A percentile compares a stretch with the other conserved stretches of the same genome.
Conservation (phyloP, 2,113 vertebrate genomes). For the Clarias batrachus region DNA sequence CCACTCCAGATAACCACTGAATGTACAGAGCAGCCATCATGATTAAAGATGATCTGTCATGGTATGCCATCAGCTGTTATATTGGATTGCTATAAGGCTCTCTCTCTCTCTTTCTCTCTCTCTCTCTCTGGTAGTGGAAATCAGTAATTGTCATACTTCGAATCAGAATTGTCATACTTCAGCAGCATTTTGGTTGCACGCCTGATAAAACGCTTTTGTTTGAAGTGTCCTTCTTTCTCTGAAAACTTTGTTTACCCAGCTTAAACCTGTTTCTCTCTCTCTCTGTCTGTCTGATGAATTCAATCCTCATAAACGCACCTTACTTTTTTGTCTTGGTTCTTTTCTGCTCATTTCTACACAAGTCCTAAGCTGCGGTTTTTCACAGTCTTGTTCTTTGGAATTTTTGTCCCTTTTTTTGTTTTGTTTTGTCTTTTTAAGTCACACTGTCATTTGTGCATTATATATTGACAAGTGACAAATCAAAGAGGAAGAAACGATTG, state of each 20-base stretch:
- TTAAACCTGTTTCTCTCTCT: neutral
- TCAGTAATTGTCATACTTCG: neutral
- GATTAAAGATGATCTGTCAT: neutral
- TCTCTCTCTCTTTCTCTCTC: too few relatives aligned
- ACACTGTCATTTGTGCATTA: neutral
- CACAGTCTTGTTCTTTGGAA: neutral
- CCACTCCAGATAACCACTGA: neutral
- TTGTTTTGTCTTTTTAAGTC: neutral
- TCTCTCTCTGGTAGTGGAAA: neutral
- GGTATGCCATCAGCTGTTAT: neutral
- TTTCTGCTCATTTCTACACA: neutral
- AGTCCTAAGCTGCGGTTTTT: neutral
- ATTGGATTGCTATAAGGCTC: neutral
- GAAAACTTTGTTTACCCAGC: neutral
- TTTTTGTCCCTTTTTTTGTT: neutral
- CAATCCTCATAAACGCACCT: neutral
- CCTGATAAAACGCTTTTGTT: neutral
- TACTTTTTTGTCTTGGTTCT: neutral
- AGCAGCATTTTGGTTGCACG: neutral
- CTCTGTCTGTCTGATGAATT: neutral
- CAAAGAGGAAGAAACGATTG: too few relatives aligned
- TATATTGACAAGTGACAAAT: neutral
- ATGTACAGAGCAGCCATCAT: neutral
- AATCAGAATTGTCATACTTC: too few relatives aligned
- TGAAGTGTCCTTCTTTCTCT: neutral